A percentile compares a stretch with the other conserved stretches of the same genome.
Evolutionary conservation across 2,113 vertebrate species (phyloP).

Genomic region (Gopherus evgoodei): DNA sequence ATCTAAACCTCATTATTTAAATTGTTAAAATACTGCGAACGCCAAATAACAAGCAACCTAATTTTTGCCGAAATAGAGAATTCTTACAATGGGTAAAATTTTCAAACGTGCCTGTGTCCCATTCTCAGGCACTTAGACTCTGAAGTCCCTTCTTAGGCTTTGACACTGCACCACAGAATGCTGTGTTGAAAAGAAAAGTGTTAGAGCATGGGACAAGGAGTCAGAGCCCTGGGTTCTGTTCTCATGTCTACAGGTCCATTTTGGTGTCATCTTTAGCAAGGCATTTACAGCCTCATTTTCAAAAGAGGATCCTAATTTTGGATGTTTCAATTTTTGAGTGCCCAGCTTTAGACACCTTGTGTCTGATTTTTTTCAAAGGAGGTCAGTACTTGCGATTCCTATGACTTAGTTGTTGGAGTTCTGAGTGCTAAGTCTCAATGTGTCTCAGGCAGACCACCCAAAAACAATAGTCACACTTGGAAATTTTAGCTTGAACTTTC

Average conservation of each 20-base stretch:
- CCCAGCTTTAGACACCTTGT: neutral
- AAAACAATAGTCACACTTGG: neutral
- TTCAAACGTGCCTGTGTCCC: neutral
- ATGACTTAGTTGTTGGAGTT: neutral
- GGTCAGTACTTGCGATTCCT: neutral
- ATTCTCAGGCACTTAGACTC: neutral
- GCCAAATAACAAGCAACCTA: neutral
- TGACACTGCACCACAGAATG: neutral
- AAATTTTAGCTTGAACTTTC: neutral
- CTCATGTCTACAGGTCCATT: neutral
- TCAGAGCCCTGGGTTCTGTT: neutral
- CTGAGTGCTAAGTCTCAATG: rapidly evolving
- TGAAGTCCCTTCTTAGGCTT: neutral
- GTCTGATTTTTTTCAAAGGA: neutral
- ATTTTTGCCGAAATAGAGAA: neutral
- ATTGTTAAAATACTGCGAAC: neutral
- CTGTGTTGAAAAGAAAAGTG: neutral
- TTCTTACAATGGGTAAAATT: neutral
- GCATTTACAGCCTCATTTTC: neutral
- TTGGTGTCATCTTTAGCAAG: neutral
- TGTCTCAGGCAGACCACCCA: neutral
- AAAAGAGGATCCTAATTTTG: neutral
- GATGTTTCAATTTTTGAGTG: neutral
- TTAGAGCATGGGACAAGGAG: too few species aligned
- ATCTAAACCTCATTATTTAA: neutral